Evolutionary conservation across 2,113 vertebrate genomes (phyloP).

Genomic region (Melanotaenia duboulayi): DNA sequence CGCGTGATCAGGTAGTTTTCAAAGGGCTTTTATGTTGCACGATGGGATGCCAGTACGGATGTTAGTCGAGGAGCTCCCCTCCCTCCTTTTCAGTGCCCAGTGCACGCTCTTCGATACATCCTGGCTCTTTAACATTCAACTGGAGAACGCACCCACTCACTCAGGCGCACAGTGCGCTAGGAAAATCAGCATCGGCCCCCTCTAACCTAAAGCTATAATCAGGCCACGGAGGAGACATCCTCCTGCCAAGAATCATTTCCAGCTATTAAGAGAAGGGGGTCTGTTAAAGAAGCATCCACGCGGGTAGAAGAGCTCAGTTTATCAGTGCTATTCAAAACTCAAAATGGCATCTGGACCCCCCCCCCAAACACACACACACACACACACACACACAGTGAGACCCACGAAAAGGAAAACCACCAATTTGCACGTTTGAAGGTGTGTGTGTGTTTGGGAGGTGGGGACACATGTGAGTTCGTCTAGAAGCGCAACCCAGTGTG

Average conservation of each 20-base stretch:
- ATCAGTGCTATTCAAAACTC: slow-evolving; percentile 22
- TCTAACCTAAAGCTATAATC: slow-evolving; percentile 13
- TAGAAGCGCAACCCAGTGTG: slow-evolving; percentile 11
- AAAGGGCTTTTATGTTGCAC: slow-evolving; percentile 65
- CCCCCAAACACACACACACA: background rate
- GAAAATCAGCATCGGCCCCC: slow-evolving; percentile 20
- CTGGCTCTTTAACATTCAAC: slow-evolving; percentile 74
- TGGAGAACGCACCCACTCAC: slow-evolving; percentile 61
- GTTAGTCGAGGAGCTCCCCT: slow-evolving; percentile 25
- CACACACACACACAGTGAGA: too few species aligned
- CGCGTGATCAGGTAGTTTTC: slow-evolving; percentile 58
- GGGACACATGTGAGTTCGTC: background rate
- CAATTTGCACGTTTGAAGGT: background rate
- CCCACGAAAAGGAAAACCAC: slow-evolving; percentile 8
- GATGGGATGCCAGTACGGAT: slow-evolving; percentile 60
- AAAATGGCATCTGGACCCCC: slow-evolving; percentile 19
- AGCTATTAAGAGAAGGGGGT: background rate
- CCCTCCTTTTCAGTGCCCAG: background rate
- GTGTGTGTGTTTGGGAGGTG: too few species aligned
- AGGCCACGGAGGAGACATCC: slow-evolving; percentile 22
- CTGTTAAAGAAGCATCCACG: slow-evolving; percentile 2
- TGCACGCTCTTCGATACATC: slow-evolving; percentile 52
- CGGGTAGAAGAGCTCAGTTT: slow-evolving; percentile 17
- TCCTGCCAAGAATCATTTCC: slow-evolving; percentile 19
- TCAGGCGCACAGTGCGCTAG: slow-evolving; percentile 52